Evolutionary conservation across 1,140 invertebrate species (phyloP).

Genomic region (Pararge aegeria): DNA sequence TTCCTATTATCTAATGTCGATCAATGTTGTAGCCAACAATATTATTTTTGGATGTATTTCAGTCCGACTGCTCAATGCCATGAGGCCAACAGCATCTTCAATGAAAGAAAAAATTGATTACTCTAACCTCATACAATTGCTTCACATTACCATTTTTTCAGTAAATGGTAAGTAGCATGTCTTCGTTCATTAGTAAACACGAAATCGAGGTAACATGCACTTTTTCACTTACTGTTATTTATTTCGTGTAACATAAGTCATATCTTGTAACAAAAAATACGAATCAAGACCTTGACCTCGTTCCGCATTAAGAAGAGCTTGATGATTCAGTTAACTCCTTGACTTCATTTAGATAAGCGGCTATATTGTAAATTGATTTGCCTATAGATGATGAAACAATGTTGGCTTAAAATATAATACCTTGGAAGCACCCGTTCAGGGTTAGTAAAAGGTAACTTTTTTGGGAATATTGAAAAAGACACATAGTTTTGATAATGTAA

Average conservation of each 20-base stretch:
- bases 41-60: conserved; percentile 44
- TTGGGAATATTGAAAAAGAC: conserved; percentile 2
- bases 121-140: conserved; percentile 34
- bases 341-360: no score
- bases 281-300: no score
- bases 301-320: no score
- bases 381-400: no score
- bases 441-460: no score
- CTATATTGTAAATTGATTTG: no score
- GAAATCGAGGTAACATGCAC: not conserved
- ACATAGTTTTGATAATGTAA: conserved; percentile 25
- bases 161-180: conserved; percentile 31
- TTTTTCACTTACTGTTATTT: not conserved
- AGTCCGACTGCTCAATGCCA: conserved; percentile 59
- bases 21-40: conserved; percentile 13
- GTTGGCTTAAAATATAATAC: no score
- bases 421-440: no score
- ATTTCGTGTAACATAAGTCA: no score
- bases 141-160: conserved; percentile 28
- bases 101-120: conserved; percentile 64
- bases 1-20: conserved; percentile 29
- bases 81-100: conserved; percentile 66
- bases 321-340: no score
- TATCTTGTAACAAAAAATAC: no score
- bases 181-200: not conserved